phyloP scores from a whole-genome alignment of 1,140 invertebrate genomes.

The Ganaspis sp. region DNA sequence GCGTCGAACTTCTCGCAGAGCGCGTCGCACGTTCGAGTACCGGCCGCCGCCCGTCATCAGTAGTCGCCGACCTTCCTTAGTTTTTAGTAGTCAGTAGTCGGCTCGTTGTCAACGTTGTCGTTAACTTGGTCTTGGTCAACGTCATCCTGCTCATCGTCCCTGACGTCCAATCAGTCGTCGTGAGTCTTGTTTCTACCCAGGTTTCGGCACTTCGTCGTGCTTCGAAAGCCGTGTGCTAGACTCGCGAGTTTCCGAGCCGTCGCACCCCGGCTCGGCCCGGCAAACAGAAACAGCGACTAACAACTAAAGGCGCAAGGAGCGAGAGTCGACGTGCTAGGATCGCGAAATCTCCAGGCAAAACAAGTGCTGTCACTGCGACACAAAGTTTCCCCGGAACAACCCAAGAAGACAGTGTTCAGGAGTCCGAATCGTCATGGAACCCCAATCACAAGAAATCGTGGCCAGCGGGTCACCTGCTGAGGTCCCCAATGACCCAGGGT shows the following conservation, averaged over 20 bases:
- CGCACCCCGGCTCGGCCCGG: constrained; percentile 36
- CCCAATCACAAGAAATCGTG: constrained; percentile 84
- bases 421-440: constrained; percentile 77
- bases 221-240: constrained; percentile 43
- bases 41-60: constrained; percentile 81
- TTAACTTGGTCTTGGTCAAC: constrained; percentile 38
- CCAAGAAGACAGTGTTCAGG: constrained; percentile 6
- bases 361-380: background rate
- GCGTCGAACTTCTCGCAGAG: constrained; percentile 84
- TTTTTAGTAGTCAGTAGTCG: constrained; percentile 79
- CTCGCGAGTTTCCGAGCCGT: constrained; percentile 37
- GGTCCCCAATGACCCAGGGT: constrained; percentile 93
- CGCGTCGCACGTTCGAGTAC: constrained; percentile 78
- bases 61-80: constrained; percentile 79
- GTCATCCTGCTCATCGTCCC: constrained; percentile 16
- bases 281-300: constrained; percentile 35
- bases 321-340: constrained; percentile 28
- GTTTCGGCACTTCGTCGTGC: constrained; percentile 43
- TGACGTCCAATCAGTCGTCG: constrained; percentile 23
- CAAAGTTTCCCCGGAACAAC: background rate
- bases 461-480: constrained; percentile 86
- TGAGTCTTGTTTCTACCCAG: constrained; percentile 30
- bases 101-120: constrained; percentile 53
- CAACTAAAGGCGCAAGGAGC: constrained; percentile 33
- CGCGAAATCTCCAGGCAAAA: constrained; percentile 35